These are phyloP conservation scores for Phrynosoma blainvillii DNA, from an alignment of 2,113 vertebrate genomes.

Conservation along the genomic window DNA sequence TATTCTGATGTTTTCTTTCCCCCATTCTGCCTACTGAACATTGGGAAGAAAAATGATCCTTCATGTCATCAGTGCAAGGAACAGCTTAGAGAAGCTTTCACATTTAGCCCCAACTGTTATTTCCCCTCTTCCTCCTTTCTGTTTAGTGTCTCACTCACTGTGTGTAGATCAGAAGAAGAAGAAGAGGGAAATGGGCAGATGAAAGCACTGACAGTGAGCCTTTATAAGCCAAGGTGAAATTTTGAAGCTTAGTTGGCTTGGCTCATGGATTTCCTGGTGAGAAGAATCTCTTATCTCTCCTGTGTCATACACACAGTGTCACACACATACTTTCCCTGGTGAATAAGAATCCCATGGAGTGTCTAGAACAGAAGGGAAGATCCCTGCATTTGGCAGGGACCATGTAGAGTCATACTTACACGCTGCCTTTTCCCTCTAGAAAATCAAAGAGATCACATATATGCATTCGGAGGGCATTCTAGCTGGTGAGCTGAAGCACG, in stretches of 20 bases:
- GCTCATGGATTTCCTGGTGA: not conserved
- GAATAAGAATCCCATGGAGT: not conserved
- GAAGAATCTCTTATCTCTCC: too few species aligned
- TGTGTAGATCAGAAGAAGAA: not conserved
- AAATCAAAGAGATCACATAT: constrained; percentile 99
- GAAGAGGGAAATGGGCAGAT: not conserved
- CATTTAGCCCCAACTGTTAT: not conserved
- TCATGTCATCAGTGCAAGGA: too few species aligned
- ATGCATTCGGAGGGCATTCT: constrained; percentile 99
- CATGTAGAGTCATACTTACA: not conserved
- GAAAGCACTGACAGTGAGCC: not conserved
- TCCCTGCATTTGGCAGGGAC: not conserved
- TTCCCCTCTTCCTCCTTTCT: not conserved
- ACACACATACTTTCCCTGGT: too few species aligned
- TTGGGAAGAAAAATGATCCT: too few species aligned
- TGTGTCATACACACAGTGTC: too few species aligned
- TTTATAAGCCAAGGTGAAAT: not conserved
- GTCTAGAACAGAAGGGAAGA: not conserved
- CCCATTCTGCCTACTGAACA: too few species aligned
- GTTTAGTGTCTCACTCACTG: not conserved
- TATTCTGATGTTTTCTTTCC: too few species aligned
- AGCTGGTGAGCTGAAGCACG: constrained; percentile 95
- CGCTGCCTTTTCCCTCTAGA: constrained; percentile 73
- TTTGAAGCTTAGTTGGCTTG: not conserved
- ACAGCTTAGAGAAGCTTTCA: too few species aligned